Conservation (phyloP, 2,888 invertebrate species). For the Callyntrura sp. region DNA sequence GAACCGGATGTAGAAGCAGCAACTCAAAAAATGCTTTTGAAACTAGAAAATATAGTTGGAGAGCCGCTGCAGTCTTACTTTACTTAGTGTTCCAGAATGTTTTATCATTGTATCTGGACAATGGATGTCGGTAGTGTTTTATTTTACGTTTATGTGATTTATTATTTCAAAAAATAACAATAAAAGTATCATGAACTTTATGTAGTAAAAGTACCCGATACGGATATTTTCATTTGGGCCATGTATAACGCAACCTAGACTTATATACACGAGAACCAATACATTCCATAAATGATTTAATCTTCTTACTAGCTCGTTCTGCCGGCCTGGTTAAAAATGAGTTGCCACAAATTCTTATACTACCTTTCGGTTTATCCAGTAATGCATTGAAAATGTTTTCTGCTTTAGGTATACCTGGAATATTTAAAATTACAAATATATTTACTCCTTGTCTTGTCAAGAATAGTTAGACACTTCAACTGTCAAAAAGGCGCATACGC, state of each 20-base stretch:
- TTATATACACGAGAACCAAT: conserved; percentile 79
- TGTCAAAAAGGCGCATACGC: no score
- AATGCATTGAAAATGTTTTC: conserved; percentile 79
- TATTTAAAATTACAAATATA: no score
- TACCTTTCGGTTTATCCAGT: conserved; percentile 79
- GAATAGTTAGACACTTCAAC: no score
- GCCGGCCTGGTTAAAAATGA: conserved; percentile 82
- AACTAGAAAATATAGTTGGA: conserved; percentile 94
- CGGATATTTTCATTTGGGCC: conserved; percentile 40
- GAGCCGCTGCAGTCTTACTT: conserved; percentile 92
- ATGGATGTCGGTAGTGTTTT: background rate
- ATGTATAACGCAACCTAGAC: conserved; percentile 70
- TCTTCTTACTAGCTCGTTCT: conserved; percentile 82
- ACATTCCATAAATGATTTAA: conserved; percentile 82
- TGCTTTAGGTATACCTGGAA: conserved; percentile 81
- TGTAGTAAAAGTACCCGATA: background rate
- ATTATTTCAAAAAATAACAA: background rate
- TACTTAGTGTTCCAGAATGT: no score
- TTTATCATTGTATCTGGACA: no score
- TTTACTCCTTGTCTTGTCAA: no score
- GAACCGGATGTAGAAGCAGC: conserved; percentile 92
- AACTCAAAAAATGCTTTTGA: conserved; percentile 92
- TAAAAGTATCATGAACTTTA: no score
- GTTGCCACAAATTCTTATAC: conserved; percentile 81
- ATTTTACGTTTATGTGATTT: conserved; percentile 19